These are phyloP conservation scores for Gerosis bhagava DNA, from an alignment of 2,888 invertebrate genomes.

Conservation along the genomic window DNA sequence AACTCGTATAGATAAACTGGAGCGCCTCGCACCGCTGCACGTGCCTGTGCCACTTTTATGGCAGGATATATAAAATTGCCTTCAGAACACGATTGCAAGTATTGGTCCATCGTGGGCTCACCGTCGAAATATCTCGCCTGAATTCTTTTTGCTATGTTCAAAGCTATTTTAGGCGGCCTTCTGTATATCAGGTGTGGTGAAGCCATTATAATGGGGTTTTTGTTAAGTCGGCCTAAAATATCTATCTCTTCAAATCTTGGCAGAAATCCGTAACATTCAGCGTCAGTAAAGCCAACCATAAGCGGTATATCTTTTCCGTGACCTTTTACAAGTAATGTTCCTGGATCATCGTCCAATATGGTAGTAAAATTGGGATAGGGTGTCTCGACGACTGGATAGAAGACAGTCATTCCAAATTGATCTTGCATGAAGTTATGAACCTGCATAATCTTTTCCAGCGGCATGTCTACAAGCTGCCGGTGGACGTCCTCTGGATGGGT, in stretches of 20 bases:
- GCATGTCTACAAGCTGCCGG: constrained; percentile 47
- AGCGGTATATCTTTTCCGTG: constrained; percentile 57
- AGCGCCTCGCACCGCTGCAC: constrained; percentile 46
- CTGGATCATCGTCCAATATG: constrained; percentile 61
- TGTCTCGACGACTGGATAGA: constrained; percentile 62
- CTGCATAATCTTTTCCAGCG: constrained; percentile 51
- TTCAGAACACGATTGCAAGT: constrained; percentile 52
- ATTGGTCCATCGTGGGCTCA: constrained; percentile 46
- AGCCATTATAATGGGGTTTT: constrained; percentile 44
- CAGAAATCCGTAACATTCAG: constrained; percentile 62
- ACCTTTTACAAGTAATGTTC: constrained; percentile 49
- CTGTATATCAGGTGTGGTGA: constrained; percentile 46
- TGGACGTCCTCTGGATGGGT: constrained; percentile 54
- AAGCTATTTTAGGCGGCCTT: constrained; percentile 34
- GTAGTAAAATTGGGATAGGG: constrained; percentile 51
- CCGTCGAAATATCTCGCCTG: constrained; percentile 50
- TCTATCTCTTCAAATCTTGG: constrained; percentile 50
- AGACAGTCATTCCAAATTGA: constrained; percentile 50
- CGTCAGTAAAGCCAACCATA: constrained; percentile 58
- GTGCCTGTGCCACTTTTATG: constrained; percentile 46
- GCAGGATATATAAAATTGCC: constrained; percentile 58
- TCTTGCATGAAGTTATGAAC: constrained; percentile 53
- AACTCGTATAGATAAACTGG: constrained; percentile 80
- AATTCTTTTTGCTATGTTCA: constrained; percentile 41
- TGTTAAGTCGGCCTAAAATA: constrained; percentile 42